Evolutionary conservation across 2,113 vertebrate genomes (phyloP), one percentile per base, ranked within the genome.

Genomic region (Hucho hucho): DNA sequence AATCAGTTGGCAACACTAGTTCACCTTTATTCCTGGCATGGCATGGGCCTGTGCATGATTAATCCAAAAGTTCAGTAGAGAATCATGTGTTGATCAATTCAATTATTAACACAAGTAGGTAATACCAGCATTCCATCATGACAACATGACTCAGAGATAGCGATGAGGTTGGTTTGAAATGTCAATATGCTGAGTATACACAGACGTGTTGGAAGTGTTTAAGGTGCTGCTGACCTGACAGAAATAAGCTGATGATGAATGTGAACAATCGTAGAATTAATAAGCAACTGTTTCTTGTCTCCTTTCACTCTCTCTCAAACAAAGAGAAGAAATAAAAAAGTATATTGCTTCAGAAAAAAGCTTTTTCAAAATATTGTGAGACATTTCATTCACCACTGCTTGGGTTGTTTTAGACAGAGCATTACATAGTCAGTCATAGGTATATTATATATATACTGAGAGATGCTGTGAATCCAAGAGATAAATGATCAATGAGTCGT

Each of bases 311-410:
- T 85, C 75, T 86, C 83, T 81, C 83, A 79, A 79, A 83, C 77
- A 86, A 86, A 88, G 85, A 89, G 88, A 86, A 87, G 74, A 90
- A 90, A 85, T 86, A 85, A 90, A 90, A 73, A 92, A 91, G 88
- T 91, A 88, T 91, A 92, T 91, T 92, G 90, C 90, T 92, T 90
- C 81, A 90, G 89, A 91, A 75, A 91, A 86, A 25, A 3, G 70
- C 69, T 73, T 85, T 79, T 75, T 86, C 85, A 83, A 72, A 85
- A 85, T 86, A 80, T 81, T 83, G 37, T 43, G 87, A 90, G 86
- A 90, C 86, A 84, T 88, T 85, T 88, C 85, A 89, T 89, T 90
- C 85, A 80, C 83, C 83, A 64, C 84, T 86, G 88, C 77, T 85
- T 53, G 61, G 86, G 86, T 88, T 61, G 86, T 92, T 53, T 86